Evolutionary conservation across 1,140 invertebrate genomes (phyloP).

Genomic region (Drosophila albomicans): DNA sequence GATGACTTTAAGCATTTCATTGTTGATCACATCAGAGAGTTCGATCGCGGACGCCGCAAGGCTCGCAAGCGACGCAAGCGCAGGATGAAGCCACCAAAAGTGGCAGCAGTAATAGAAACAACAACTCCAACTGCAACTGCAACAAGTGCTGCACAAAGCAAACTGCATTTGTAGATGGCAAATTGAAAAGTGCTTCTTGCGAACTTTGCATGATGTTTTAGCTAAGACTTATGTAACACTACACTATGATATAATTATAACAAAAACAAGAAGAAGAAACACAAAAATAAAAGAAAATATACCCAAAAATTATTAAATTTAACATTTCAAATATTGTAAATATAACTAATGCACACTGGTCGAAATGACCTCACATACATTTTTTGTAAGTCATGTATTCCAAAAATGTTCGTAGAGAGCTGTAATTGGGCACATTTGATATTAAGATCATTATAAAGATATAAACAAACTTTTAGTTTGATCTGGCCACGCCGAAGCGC

Average conservation of each 20-base stretch:
- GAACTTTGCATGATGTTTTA: constrained; percentile 19
- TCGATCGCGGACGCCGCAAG: constrained; percentile 76
- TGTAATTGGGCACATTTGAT: no score
- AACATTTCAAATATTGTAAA: no score
- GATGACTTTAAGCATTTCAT: constrained; percentile 78
- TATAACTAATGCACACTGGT: no score
- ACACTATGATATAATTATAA: constrained; percentile 39
- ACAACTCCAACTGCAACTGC: neutral
- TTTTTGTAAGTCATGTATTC: no score
- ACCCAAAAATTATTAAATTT: neutral
- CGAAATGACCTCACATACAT: no score
- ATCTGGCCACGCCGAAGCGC: no score
- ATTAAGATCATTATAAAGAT: no score
- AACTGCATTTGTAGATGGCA: constrained; percentile 18
- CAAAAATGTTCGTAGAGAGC: no score
- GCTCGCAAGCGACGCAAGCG: constrained; percentile 74
- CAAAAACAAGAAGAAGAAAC: constrained; percentile 1
- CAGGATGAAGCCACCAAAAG: constrained; percentile 34
- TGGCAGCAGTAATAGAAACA: constrained; percentile 17
- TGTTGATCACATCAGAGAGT: constrained; percentile 67
- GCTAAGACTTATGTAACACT: constrained; percentile 56
- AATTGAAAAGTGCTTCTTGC: neutral
- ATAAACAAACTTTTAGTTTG: no score
- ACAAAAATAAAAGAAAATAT: neutral
- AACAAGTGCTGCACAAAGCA: constrained; percentile 14